Base-by-base conservation (phyloP, 2,888 invertebrate species). In the Lepetodrilus schrolli region DNA sequence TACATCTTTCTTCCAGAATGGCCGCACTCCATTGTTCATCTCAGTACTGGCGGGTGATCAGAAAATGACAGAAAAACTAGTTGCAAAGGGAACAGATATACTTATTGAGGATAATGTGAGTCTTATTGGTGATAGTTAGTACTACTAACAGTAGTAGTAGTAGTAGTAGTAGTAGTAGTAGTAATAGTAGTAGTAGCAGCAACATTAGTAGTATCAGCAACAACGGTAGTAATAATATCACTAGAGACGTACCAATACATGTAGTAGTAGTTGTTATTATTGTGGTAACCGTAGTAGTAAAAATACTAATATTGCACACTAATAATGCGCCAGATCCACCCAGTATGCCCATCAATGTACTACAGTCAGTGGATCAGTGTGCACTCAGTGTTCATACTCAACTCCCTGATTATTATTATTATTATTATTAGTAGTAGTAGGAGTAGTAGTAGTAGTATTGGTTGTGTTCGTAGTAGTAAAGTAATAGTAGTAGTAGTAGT, bases 41-140 rank as follows among this genome's bases (percentile, higher is more conserved):
- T 81, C 85, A 1, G 82, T 83, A 0, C 50, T 66, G 36, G 80
- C 78, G 20, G 85, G 84, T 10, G 83, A 86, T 65, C 66, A 74
- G 51, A 81, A 81, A 43, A 80, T 80, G 1, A 82, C 81, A 1
- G 80, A 84, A 34, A 71, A 70, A n/a, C 80, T 86, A 13, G 34
- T 84, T 7, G 66, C 76, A 34, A 77, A 79, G 7, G 83, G 84
- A 8, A 82, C 83, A 4, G 81, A 83, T 47, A 74, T 83, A 4
- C 70, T 84, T 1, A 51, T 74, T n/a, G 84, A 83, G 69, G 86
- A 86, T 51, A 65, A 75, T n/a, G 86, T 86, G 71, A 78, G 80
- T 73, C 2, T 37, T 21, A n/a, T 30, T n/a, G n/a, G n/a, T n/a
- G n/a, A n/a, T n/a, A n/a, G 13, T 7, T 66, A 10, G 20, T 17